These are phyloP conservation scores for Polymixis flavicincta DNA, from an alignment of 2,888 invertebrate species.

Conservation along the genomic window DNA sequence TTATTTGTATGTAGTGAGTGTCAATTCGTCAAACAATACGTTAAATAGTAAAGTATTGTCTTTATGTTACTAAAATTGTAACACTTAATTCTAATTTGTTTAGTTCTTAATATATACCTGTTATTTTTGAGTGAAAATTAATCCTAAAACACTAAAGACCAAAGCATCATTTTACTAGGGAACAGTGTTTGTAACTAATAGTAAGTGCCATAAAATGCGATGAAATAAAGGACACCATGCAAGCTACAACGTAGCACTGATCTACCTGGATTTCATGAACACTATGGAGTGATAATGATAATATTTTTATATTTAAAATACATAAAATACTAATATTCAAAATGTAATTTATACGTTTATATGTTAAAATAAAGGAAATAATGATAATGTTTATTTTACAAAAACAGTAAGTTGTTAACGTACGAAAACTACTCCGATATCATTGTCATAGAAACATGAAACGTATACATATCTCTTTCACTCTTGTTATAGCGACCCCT, in stretches of 20 bases:
- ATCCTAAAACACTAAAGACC: not conserved
- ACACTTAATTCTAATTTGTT: not conserved
- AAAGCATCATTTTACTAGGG: not conserved
- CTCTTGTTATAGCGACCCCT: constrained; percentile 9
- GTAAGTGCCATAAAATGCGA: not conserved
- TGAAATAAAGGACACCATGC: constrained; percentile 15
- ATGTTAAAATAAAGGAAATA: no score
- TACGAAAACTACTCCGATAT: not conserved
- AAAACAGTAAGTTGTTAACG: not conserved
- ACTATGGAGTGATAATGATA: no score
- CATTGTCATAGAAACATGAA: not conserved
- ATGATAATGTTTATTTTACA: no score
- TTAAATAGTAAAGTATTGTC: not conserved
- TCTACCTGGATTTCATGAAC: constrained; percentile 29
- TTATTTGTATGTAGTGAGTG: not conserved
- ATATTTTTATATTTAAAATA: no score
- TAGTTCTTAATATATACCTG: not conserved
- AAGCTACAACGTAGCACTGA: constrained; percentile 10
- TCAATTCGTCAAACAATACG: not conserved
- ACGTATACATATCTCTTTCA: constrained; percentile 30
- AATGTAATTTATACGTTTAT: no score
- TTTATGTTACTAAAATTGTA: not conserved
- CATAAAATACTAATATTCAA: no score
- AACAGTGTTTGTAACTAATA: not conserved
- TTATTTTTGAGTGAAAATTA: not conserved